Evolutionary conservation across 1,140 invertebrate species (phyloP).

Genomic region (Brachionus plicatilis): DNA sequence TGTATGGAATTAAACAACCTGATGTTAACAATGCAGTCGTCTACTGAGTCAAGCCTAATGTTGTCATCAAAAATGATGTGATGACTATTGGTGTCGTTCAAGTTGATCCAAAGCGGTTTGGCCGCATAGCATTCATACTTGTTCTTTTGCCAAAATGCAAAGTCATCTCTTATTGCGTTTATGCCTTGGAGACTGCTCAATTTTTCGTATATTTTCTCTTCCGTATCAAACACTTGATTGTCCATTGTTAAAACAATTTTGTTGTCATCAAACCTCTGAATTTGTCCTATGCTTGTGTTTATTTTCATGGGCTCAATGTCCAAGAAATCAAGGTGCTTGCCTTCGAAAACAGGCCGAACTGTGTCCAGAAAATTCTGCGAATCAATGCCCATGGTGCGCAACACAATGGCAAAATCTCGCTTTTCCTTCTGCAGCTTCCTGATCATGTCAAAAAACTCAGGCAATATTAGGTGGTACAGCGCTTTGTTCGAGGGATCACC

Average conservation of each 20-base stretch:
- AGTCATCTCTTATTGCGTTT: conserved; percentile 37
- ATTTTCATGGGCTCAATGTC: conserved; percentile 22
- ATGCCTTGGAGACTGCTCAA: conserved; percentile 21
- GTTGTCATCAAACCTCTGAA: conserved; percentile 5
- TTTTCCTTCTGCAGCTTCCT: neutral
- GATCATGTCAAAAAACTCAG: conserved; percentile 39
- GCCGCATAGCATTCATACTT: conserved; percentile 34
- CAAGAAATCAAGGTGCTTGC: neutral
- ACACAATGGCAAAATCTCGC: neutral
- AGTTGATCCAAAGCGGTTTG: conserved; percentile 24
- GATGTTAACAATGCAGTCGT: conserved; percentile 34
- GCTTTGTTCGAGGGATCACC: neutral
- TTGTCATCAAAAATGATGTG: conserved; percentile 40
- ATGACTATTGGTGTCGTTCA: conserved; percentile 22
- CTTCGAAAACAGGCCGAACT: neutral
- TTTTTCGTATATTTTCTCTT: conserved; percentile 31
- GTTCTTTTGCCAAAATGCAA: conserved; percentile 39
- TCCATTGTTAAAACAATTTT: conserved; percentile 7
- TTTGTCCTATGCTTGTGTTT: neutral
- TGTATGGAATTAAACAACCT: neutral
- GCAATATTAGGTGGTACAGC: conserved; percentile 31
- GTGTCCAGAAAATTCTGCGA: conserved; percentile 26
- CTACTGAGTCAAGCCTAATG: conserved; percentile 1
- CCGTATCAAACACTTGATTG: neutral
- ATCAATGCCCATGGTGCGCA: conserved; percentile 35